Percentiles rank a stretch among this genome's conserved stretches.
These are phyloP conservation scores for Drosophila niveifrons DNA, from an alignment of 2,888 invertebrate genomes.

Conservation along the genomic window DNA sequence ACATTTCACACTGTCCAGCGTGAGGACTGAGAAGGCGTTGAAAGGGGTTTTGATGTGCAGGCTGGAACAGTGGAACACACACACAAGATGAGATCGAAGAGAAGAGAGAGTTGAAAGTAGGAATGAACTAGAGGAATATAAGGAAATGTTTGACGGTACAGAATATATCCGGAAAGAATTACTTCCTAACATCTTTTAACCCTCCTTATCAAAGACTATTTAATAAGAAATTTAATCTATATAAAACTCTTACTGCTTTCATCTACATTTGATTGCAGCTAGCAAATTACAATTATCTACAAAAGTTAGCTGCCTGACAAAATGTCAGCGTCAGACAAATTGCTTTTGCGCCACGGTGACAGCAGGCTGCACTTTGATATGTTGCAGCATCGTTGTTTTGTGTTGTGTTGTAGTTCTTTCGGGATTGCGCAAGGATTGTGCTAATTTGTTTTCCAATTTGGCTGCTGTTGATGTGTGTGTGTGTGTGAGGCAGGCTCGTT, in stretches of 20 bases:
- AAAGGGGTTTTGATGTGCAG: not conserved
- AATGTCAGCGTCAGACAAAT: constrained; percentile 37
- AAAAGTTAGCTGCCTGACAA: constrained; percentile 1
- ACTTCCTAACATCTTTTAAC: too few relatives aligned
- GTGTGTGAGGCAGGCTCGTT: constrained; percentile 5
- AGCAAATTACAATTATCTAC: constrained; percentile 12
- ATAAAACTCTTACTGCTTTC: too few relatives aligned
- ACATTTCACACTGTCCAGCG: not conserved
- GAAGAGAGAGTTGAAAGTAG: too few relatives aligned
- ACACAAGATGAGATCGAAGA: too few relatives aligned
- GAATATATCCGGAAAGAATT: too few relatives aligned
- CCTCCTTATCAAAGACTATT: too few relatives aligned
- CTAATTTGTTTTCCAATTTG: constrained; percentile 77
- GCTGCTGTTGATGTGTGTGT: constrained; percentile 39
- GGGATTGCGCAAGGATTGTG: constrained; percentile 66
- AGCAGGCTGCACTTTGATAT: constrained; percentile 25
- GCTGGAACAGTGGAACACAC: not conserved
- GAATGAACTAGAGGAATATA: too few relatives aligned
- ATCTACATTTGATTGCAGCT: not conserved
- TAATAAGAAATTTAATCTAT: too few relatives aligned
- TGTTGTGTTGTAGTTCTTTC: constrained; percentile 16
- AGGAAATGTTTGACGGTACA: too few relatives aligned
- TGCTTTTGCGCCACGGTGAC: constrained; percentile 53
- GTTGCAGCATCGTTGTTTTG: constrained; percentile 4
- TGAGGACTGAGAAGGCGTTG: not conserved